Percentiles rank a stretch among this genome's conserved stretches.
These are phyloP conservation scores for Pterostichus madidus DNA, from an alignment of 2,888 invertebrate genomes.

Conservation along the genomic window DNA sequence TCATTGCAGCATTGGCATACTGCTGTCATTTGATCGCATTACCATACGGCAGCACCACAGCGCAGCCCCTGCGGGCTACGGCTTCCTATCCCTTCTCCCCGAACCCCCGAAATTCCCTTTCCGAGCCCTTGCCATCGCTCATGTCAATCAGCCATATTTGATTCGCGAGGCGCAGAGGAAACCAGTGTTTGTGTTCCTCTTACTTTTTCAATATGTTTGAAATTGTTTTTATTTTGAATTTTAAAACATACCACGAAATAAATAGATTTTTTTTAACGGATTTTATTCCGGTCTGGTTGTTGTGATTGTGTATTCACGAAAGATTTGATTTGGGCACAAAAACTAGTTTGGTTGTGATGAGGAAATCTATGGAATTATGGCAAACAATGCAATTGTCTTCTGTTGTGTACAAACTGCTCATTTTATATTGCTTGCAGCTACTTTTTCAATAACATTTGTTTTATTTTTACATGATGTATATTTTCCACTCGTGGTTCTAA, in stretches of 20 bases:
- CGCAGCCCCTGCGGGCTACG: not conserved
- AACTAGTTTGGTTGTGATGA: conserved; percentile 21
- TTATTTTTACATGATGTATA: not conserved
- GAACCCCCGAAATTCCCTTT: not conserved
- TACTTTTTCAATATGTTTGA: conserved; percentile 77
- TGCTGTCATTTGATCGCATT: conserved; percentile 72
- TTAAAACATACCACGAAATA: conserved; percentile 72
- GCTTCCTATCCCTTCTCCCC: not conserved
- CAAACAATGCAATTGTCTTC: not conserved
- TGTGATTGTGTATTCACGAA: conserved; percentile 9
- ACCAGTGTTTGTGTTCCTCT: conserved; percentile 40
- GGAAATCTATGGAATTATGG: conserved; percentile 1
- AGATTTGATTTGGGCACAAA: conserved; percentile 31
- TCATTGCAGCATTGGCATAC: conserved; percentile 70
- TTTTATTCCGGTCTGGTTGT: conserved; percentile 41
- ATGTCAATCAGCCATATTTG: conserved; percentile 71
- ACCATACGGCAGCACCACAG: conserved; percentile 71
- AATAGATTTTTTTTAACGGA: conserved; percentile 27
- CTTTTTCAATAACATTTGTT: not conserved
- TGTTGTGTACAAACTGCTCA: not conserved
- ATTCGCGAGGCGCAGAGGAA: conserved; percentile 21
- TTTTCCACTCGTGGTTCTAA: not conserved
- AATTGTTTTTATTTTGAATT: conserved; percentile 78
- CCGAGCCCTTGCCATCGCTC: conserved; percentile 70
- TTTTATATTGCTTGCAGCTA: not conserved